A percentile compares a stretch with the other conserved stretches of the same genome.
phyloP scores from a whole-genome alignment of 2,888 invertebrate species.

The Azorinus chamasolen region DNA sequence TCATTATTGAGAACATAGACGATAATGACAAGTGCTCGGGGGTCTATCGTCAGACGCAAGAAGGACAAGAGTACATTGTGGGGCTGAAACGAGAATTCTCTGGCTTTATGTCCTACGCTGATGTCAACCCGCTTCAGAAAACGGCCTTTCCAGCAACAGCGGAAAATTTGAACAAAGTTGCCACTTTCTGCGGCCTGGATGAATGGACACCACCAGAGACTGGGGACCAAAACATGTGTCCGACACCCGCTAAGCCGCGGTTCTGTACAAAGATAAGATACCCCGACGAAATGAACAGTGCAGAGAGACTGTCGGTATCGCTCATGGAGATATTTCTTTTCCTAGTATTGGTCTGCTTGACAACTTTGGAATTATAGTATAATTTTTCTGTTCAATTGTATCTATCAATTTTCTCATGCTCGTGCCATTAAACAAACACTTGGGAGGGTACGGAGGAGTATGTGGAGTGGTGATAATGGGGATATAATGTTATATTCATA shows the following conservation, averaged over 20 bases:
- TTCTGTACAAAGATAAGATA: constrained; percentile 53
- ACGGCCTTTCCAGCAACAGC: constrained; percentile 57
- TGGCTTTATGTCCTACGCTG: constrained; percentile 64
- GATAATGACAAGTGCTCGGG: constrained; percentile 42
- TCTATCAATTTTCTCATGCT: too few relatives aligned
- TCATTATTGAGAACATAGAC: constrained; percentile 61
- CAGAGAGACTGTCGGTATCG: too few relatives aligned
- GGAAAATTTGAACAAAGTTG: constrained; percentile 50
- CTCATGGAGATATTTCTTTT: too few relatives aligned
- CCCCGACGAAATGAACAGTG: constrained; percentile 17
- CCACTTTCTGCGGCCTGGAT: constrained; percentile 54
- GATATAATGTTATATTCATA: too few relatives aligned
- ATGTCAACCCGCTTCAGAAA: constrained; percentile 58
- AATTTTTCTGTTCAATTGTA: too few relatives aligned
- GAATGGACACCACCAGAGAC: constrained; percentile 49
- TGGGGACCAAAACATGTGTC: constrained; percentile 51
- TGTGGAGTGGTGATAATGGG: too few relatives aligned
- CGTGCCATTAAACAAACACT: too few relatives aligned
- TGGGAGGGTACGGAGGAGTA: too few relatives aligned
- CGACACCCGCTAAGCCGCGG: constrained; percentile 37
- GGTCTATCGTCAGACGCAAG: constrained; percentile 50
- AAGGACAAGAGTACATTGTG: constrained; percentile 59
- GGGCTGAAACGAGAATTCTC: constrained; percentile 53
- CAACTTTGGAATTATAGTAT: too few relatives aligned
- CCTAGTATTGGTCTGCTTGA: too few relatives aligned